Conservation (phyloP, 2,113 vertebrate genomes). For the Spilogale gracilis region DNA sequence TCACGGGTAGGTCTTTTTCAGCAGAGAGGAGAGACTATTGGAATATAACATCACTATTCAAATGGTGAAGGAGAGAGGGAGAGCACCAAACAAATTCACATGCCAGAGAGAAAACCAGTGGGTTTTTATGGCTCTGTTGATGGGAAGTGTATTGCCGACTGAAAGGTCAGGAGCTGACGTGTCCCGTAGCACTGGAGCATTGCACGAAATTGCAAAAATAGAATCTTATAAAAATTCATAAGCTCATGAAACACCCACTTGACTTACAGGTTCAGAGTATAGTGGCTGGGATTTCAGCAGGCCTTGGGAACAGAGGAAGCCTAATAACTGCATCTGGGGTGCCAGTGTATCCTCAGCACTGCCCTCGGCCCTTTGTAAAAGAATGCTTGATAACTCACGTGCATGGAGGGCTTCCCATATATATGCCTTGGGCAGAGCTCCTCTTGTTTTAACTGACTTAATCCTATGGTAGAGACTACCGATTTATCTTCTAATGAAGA, state of each 20-base stretch:
- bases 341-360: background rate
- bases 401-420: background rate
- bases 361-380: background rate
- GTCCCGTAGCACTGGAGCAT: conserved; percentile 79
- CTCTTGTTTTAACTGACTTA: background rate
- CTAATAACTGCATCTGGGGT: background rate
- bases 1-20: conserved; percentile 92
- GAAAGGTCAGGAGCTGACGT: conserved; percentile 80
- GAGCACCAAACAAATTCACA: conserved; percentile 62
- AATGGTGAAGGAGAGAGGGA: conserved; percentile 66
- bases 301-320: background rate
- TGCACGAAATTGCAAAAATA: conserved; percentile 78
- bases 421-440: background rate
- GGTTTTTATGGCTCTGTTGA: conserved; percentile 81
- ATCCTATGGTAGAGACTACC: background rate
- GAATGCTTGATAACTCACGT: background rate
- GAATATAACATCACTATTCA: conserved; percentile 82
- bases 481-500: background rate
- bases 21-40: conserved; percentile 87
- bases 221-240: conserved; percentile 77
- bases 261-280: background rate
- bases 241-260: conserved; percentile 44
- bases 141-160: conserved; percentile 79
- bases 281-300: background rate
- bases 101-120: conserved; percentile 54